Evolutionary conservation across 2,113 vertebrate genomes (phyloP).

Genomic region (Dicentrarchus labrax): DNA sequence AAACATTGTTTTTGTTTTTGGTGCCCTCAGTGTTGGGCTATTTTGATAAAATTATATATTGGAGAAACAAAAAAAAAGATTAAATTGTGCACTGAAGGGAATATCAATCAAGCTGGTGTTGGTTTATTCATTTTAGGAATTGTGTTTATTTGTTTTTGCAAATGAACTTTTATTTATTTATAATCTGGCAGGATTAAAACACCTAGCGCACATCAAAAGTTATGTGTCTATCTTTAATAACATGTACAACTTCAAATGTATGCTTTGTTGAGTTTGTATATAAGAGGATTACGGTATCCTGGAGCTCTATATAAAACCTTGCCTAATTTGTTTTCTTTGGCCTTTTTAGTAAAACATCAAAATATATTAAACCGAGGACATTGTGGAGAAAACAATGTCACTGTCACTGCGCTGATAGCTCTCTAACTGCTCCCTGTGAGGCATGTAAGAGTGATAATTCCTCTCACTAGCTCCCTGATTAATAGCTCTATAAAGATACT

Average conservation of each 20-base stretch:
- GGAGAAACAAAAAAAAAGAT: too few relatives aligned
- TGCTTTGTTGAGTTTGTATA: conserved; percentile 1
- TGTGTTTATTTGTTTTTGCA: not conserved
- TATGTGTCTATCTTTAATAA: not conserved
- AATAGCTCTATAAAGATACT: conserved; percentile 51
- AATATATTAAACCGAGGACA: not conserved
- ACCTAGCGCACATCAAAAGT: not conserved
- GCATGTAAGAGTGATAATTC: not conserved
- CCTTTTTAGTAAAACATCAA: not conserved
- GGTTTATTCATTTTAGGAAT: not conserved
- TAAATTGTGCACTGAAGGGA: not conserved
- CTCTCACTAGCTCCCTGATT: conserved; percentile 30
- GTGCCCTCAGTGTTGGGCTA: too few relatives aligned
- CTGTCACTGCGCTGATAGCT: not conserved
- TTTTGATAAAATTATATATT: too few relatives aligned
- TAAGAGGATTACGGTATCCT: not conserved
- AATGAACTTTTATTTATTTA: not conserved
- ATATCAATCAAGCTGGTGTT: not conserved
- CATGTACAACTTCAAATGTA: not conserved
- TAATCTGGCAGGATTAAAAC: conserved; percentile 12
- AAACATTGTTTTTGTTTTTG: not conserved
- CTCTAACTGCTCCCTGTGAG: conserved; percentile 16
- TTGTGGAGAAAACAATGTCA: not conserved
- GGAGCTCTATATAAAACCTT: not conserved
- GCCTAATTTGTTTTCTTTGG: not conserved